phyloP scores from a whole-genome alignment of 2,888 invertebrate species.

The Sesamia inferens region DNA sequence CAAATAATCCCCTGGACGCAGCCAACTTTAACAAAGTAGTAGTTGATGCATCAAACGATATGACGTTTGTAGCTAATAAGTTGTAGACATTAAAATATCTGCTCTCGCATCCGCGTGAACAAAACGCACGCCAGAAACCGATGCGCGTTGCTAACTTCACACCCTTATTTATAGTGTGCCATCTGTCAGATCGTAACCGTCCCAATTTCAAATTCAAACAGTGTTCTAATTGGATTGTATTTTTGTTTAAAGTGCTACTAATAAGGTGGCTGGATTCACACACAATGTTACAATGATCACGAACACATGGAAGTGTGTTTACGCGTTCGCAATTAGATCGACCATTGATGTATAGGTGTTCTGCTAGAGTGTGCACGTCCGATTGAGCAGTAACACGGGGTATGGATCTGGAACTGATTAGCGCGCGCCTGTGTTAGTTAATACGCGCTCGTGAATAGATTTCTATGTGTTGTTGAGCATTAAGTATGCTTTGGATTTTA shows the following conservation, averaged over 20 bases:
- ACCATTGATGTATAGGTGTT: constrained; percentile 85
- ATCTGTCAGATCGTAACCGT: constrained; percentile 88
- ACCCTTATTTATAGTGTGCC: constrained; percentile 87
- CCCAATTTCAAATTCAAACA: constrained; percentile 87
- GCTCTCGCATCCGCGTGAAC: constrained; percentile 71
- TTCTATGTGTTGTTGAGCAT: constrained; percentile 86
- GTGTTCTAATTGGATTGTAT: constrained; percentile 88
- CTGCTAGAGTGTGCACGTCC: constrained; percentile 72
- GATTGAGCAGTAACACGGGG: constrained; percentile 84
- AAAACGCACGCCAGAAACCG: constrained; percentile 76
- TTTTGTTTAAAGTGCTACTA: constrained; percentile 88
- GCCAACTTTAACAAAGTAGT: constrained; percentile 86
- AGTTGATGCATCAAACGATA: constrained; percentile 86
- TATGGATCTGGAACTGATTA: constrained; percentile 88
- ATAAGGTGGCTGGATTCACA: constrained; percentile 84
- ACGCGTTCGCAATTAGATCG: constrained; percentile 87
- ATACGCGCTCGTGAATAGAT: constrained; percentile 83
- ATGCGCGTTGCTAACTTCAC: constrained; percentile 76
- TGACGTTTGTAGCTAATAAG: constrained; percentile 86
- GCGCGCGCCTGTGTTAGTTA: constrained; percentile 83
- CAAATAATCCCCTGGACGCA: constrained; percentile 79
- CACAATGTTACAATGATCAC: constrained; percentile 86
- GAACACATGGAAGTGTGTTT: constrained; percentile 86
- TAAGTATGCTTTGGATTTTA: constrained; percentile 90
- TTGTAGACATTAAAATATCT: constrained; percentile 84